Evolutionary conservation across 1,140 invertebrate species (phyloP), one percentile per base, ranked within the genome.

Genomic region (Trachymyrmex cornetzi): DNA sequence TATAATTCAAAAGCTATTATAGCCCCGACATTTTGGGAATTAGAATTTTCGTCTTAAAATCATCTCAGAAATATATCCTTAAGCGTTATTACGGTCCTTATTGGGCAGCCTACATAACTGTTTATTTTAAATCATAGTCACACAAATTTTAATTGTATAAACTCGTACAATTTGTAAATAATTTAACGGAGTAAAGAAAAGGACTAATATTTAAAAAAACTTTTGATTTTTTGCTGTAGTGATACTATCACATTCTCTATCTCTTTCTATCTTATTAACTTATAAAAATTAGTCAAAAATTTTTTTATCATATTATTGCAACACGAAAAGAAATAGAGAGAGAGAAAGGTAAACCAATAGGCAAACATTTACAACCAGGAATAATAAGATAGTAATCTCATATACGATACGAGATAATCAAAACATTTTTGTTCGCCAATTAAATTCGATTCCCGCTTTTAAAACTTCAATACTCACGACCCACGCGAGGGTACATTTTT

Each of bases 401-500:
- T 72, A 69, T 59, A 22, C 12, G 14, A 72, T 44, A 72, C 22
- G 16, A 38, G 30, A 72, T 74, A 74, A 61, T 30, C 24, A 59
- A 61, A 59, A 48, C 34, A 72, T 74, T 82, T 82, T 59, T 19
- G 53, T 30, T 24, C 55, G 12, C 3, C 34, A 82, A 74, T 84
- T 74, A 74, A 84, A 84, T 61, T 84, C 16, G 34, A 24, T 63
- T 61, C 61, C 14, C 80, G 69, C 38, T 84, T 74, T 48, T 48
- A 61, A 84, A 75, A 75, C 69, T 75, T 61, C 55, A 34, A 34
- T 61, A 75, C 55, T 30, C 53, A 44, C 38, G 12, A 44, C 6
- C 14, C 38, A 57, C 9, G 66, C 9, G 66, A 44, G 66, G 16
- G 3, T 74, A n/a, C 27, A 38, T 59, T 82, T 82, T 82, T 63